These are phyloP conservation scores for Hystrix cristata DNA, from an alignment of 2,113 vertebrate species.

Conservation along the genomic window DNA sequence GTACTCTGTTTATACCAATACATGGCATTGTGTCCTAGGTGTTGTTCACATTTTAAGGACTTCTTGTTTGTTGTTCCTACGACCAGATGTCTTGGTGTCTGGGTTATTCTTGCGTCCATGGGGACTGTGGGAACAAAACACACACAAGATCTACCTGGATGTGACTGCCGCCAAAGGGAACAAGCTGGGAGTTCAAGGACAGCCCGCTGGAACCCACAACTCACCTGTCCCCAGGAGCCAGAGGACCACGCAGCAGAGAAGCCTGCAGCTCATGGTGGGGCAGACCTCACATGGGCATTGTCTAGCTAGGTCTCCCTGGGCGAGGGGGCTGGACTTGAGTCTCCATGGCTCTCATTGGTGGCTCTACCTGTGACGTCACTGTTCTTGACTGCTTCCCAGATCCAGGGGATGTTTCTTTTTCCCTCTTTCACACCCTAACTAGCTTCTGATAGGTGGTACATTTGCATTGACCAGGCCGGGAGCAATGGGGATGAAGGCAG, in stretches of 20 bases:
- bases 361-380: neutral
- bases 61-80: neutral
- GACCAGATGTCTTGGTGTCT: conserved; percentile 16
- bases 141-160: neutral
- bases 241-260: neutral
- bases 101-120: neutral
- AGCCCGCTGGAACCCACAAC: neutral
- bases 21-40: neutral
- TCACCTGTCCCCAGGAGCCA: conserved; percentile 50
- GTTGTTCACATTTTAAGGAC: neutral
- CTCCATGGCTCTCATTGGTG: neutral
- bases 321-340: fast-evolving
- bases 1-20: neutral
- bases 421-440: fast-evolving
- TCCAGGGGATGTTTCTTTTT: neutral
- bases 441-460: neutral
- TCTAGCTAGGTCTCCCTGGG: neutral
- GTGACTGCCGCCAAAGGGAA: neutral
- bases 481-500: neutral
- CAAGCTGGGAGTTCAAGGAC: fast-evolving
- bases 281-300: fast-evolving
- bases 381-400: neutral
- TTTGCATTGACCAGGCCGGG: too few species aligned
- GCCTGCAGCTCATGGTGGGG: neutral
- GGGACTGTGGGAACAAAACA: neutral